These are phyloP conservation scores for Andrena flavipes DNA, from an alignment of 2,888 invertebrate genomes.

Conservation along the genomic window DNA sequence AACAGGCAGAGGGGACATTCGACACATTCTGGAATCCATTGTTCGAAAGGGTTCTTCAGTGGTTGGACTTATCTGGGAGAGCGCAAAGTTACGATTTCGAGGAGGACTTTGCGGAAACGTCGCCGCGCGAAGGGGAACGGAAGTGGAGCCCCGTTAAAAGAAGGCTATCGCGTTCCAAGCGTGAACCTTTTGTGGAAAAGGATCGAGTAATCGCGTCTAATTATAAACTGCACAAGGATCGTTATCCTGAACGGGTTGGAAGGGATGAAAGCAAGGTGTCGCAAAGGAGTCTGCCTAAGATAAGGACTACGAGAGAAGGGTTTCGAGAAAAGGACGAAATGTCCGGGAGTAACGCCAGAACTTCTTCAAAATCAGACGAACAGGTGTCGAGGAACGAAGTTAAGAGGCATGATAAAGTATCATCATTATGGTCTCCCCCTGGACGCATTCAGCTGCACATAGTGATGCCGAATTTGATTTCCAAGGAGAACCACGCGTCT, in stretches of 20 bases:
- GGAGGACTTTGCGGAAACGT: constrained; percentile 23
- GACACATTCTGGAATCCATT: constrained; percentile 82
- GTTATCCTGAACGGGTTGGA: constrained; percentile 37
- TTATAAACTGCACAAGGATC: constrained; percentile 66
- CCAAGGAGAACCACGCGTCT: constrained; percentile 71
- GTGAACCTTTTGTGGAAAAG: constrained; percentile 44
- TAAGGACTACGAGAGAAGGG: constrained; percentile 29
- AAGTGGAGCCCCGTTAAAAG: constrained; percentile 47
- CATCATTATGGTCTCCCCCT: constrained; percentile 70
- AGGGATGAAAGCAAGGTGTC: constrained; percentile 29
- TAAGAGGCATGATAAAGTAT: constrained; percentile 8
- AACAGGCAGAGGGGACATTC: constrained; percentile 13
- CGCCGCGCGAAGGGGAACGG: constrained; percentile 20
- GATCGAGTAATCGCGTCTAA: constrained; percentile 63
- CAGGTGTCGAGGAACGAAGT: constrained; percentile 13
- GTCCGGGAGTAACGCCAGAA: constrained; percentile 14
- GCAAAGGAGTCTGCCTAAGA: constrained; percentile 34
- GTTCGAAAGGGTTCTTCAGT: constrained; percentile 91
- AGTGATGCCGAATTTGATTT: constrained; percentile 78
- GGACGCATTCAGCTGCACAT: constrained; percentile 85
- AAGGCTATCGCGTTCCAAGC: constrained; percentile 44
- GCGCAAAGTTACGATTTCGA: constrained; percentile 75
- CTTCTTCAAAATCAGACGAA: constrained; percentile 6
- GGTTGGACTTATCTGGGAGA: constrained; percentile 91
- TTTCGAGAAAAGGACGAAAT: background rate